Evolutionary conservation across 2,888 invertebrate genomes (phyloP), one percentile per base, ranked within the genome.

Genomic region (Belgica antarctica): DNA sequence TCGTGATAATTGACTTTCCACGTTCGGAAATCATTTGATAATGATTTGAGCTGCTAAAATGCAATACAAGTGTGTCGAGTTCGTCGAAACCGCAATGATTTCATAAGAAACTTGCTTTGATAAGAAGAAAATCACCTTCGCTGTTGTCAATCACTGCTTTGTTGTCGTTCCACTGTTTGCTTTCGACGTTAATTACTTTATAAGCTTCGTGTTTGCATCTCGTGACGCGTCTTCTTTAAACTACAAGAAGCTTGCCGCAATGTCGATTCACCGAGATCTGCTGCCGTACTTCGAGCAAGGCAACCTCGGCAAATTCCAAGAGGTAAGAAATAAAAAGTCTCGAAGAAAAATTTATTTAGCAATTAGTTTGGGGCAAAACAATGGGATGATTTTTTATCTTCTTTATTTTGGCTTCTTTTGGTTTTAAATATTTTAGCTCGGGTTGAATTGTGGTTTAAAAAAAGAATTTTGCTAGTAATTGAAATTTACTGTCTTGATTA

Each of bases 301-400:
- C 52, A 68, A 68, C 10, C 8, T 68, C 0, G 68, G 68, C 52
- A 68, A 68, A 57, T 68, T 68, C 8, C 28, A 28, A n/a, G 68
- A 68, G 57, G 7, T n/a, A n/a, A n/a, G n/a, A n/a, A 59, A 27
- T 59, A 52, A 52, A 52, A 52, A 52, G 52, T 52, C 52, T 52
- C 22, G 22, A 52, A 52, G 52, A 52, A 52, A n/a, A 52, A 52
- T 52, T 52, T 52, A 52, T 59, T n/a, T n/a, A n/a, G n/a, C n/a
- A n/a, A n/a, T n/a, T n/a, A n/a, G n/a, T n/a, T n/a, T n/a, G n/a
- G n/a, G n/a, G n/a, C n/a, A 59, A 59, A 59, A 59, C 59, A 59
- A 59, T 52, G 52, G 52, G 52, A 52, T 59, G 59, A 59, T 27
- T 17, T 27, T 27, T 12, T 59, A 22, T 17, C 46, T 59, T 59